These are phyloP conservation scores for Chydorus sphaericus DNA, from an alignment of 2,888 invertebrate species.

Conservation along the genomic window DNA sequence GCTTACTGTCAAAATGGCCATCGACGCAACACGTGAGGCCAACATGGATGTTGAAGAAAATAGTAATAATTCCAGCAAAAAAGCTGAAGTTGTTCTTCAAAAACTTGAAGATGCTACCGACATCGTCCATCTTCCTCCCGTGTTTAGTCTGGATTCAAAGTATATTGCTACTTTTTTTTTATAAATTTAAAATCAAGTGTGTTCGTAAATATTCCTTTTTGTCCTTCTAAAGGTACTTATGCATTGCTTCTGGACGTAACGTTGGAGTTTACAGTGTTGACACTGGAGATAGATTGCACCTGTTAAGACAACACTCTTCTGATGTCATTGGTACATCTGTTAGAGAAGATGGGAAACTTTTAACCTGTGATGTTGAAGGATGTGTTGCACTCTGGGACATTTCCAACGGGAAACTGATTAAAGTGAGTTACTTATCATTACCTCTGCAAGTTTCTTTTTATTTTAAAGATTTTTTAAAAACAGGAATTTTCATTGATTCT, in stretches of 20 bases:
- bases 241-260: constrained; percentile 41
- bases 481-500: neutral
- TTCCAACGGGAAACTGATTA: constrained; percentile 35
- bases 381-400: constrained; percentile 42
- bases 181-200: neutral
- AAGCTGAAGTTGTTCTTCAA: neutral
- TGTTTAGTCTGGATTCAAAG: constrained; percentile 47
- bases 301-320: constrained; percentile 38
- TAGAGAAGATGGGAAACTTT: constrained; percentile 30
- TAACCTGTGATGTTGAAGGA: constrained; percentile 41
- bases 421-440: constrained; percentile 19
- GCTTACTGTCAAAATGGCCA: neutral
- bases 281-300: constrained; percentile 46
- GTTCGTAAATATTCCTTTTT: neutral
- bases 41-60: no score
- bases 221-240: constrained; percentile 38
- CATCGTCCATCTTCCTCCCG: constrained; percentile 41
- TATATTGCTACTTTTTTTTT: constrained; percentile 30
- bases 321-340: constrained; percentile 37
- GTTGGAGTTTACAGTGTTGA: constrained; percentile 46
- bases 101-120: constrained; percentile 42
- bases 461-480: neutral
- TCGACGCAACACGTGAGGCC: neutral
- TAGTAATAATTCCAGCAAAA: neutral
- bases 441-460: neutral